Base-by-base conservation (phyloP, 2,113 vertebrate species). In the Hippocampus abdominalis region DNA sequence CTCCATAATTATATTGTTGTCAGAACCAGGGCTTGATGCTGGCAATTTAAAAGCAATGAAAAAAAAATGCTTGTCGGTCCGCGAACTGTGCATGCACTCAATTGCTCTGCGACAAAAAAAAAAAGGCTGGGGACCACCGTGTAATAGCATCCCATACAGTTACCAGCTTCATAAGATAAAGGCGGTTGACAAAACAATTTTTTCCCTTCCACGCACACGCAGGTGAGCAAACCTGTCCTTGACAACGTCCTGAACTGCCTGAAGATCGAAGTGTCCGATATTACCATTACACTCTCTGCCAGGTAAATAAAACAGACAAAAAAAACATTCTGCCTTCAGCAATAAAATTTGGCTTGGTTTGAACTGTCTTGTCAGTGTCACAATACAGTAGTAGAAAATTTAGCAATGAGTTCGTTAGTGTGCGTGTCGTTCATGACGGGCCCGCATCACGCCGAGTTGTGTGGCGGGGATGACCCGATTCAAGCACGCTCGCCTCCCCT, bases 161-260 rank as follows among this genome's bases (percentile, higher is more conserved):
- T 10, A 60, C 6, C 1, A 51, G 1, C 57, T 51, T 25, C 12
- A 8, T 3, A 54, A 21, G 54, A 27, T 57, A 27, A 20, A 12
- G 32, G 32, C 7, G 5, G 32, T 36, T 36, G 32, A 36, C 32
- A 36, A 36, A 36, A 36, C 32, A 65, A 46, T 56, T 67, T 15
- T 54, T 63, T 21, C n/a, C 8, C 23, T 20, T 56, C 2, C 61
- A 15, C 12, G 10, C 25, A 39, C 39, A 70, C 61, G 66, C 72
- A 98, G 96, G 94, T 97, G 81, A 97, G 93, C 86, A 90, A 95
- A 73, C 93, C 94, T 2, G 81, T 89, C 60, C 89, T 91, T 60
- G 94, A 96, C 72, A 91, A 93, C 21, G 92, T 93, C 57, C 93
- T 93, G 53, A 95, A 95, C 1, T 83, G 94, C 39, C 89, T 98